phyloP scores from a whole-genome alignment of 2,888 invertebrate genomes.

The Omphaloscelis lunosa region DNA sequence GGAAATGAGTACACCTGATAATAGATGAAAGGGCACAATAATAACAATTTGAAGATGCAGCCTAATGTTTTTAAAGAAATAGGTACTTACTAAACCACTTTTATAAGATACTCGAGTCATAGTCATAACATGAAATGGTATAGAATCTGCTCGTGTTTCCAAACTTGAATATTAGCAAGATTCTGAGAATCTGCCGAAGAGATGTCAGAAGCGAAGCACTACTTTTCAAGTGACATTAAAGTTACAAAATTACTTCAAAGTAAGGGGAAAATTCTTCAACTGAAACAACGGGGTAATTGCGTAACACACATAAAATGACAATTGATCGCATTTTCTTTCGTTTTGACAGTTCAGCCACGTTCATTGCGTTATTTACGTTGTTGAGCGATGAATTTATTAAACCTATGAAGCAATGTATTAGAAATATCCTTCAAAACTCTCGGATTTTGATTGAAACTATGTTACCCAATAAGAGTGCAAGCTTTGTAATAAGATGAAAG shows the following conservation, averaged over 20 bases:
- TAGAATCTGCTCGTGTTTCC: neutral
- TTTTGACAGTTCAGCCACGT: too few species aligned
- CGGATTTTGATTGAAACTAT: neutral
- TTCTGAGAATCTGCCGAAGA: conserved; percentile 6
- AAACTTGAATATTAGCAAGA: neutral
- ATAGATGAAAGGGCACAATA: neutral
- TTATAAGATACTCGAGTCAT: neutral
- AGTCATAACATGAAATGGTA: neutral
- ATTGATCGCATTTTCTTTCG: too few species aligned
- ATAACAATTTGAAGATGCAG: neutral
- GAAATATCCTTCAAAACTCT: too few species aligned
- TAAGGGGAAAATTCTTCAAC: neutral
- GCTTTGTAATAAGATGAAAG: neutral
- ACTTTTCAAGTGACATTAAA: neutral
- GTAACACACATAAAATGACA: too few species aligned
- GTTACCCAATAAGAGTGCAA: neutral
- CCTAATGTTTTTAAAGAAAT: too few species aligned
- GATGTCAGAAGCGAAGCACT: neutral
- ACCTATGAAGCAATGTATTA: too few species aligned
- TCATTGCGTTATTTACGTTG: too few species aligned
- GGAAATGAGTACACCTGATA: neutral
- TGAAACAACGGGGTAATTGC: neutral
- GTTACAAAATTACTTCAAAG: neutral
- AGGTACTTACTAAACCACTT: neutral
- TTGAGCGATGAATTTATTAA: too few species aligned